Percentiles rank a stretch among this genome's conserved stretches.
Evolutionary conservation across 1,140 invertebrate genomes (phyloP).

Genomic region (Drosophila elegans): DNA sequence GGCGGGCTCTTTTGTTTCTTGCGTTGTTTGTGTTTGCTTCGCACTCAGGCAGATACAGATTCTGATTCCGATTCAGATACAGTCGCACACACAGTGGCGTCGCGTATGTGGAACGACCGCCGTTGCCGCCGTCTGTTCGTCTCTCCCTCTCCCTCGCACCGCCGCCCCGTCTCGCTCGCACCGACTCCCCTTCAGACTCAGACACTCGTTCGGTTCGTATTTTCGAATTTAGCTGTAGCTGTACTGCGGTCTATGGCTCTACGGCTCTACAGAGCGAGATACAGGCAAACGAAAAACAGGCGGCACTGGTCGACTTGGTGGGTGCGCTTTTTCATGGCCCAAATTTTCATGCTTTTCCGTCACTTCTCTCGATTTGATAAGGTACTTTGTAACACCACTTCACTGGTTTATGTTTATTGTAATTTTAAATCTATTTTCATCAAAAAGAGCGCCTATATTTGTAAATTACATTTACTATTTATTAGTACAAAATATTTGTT

Average conservation of each 20-base stretch:
- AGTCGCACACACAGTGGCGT: constrained; percentile 35
- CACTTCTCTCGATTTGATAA: constrained; percentile 35
- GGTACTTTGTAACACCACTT: constrained; percentile 24
- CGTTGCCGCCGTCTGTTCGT: constrained; percentile 14
- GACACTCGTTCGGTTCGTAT: constrained; percentile 55
- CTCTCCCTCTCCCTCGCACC: constrained; percentile 9
- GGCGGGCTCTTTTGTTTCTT: constrained; percentile 26
- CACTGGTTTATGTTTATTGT: background rate
- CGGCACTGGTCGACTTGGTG: constrained; percentile 23
- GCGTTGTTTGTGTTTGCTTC: constrained; percentile 32
- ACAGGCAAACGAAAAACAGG: constrained; percentile 32
- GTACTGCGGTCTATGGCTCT: constrained; percentile 64
- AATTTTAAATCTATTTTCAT: background rate
- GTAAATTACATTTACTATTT: too few species aligned
- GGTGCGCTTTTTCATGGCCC: constrained; percentile 20
- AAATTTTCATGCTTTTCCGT: constrained; percentile 1
- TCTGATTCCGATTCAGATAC: constrained; percentile 21
- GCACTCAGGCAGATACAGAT: constrained; percentile 25
- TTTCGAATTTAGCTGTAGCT: constrained; percentile 55
- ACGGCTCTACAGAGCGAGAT: constrained; percentile 64
- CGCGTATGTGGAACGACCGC: constrained; percentile 49
- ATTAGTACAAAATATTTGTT: background rate
- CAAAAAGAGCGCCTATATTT: too few species aligned
- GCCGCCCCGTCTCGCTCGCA: constrained; percentile 14
- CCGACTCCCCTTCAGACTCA: constrained; percentile 42